Evolutionary conservation across 2,888 invertebrate genomes (phyloP).

Genomic region (Hirtodrosophila cameraria): DNA sequence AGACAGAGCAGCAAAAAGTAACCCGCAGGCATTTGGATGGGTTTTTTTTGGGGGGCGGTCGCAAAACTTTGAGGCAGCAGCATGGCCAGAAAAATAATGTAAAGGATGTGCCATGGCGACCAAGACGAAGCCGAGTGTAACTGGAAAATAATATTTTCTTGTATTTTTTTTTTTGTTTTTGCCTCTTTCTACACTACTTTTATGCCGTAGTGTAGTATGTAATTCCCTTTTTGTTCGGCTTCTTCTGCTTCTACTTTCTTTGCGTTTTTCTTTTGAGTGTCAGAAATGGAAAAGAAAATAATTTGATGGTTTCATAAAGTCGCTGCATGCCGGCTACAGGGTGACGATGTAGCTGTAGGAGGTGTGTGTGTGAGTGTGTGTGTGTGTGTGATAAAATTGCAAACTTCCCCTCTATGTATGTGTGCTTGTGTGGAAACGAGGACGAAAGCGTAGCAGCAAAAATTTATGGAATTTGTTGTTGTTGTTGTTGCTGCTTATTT

Average conservation of each 20-base stretch:
- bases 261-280: slow-evolving; percentile 81
- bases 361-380: slow-evolving; percentile 25
- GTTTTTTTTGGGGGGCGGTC: slow-evolving; percentile 19
- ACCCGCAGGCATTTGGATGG: slow-evolving; percentile 72
- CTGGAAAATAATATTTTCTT: slow-evolving; percentile 83
- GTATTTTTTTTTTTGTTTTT: slow-evolving; percentile 34
- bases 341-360: slow-evolving; percentile 18
- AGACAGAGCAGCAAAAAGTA: slow-evolving; percentile 59
- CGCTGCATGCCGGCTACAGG: slow-evolving; percentile 59
- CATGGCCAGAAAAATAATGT: slow-evolving; percentile 69
- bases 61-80: slow-evolving; percentile 74
- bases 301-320: slow-evolving; percentile 83
- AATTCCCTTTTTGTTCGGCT: slow-evolving; percentile 53
- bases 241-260: slow-evolving; percentile 51
- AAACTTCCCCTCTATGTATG: slow-evolving; percentile 62
- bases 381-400: slow-evolving; percentile 76
- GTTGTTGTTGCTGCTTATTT: slow-evolving; percentile 42
- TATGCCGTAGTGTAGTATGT: slow-evolving; percentile 41
- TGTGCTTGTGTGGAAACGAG: slow-evolving; percentile 37
- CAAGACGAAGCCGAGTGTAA: slow-evolving; percentile 76
- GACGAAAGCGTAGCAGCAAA: slow-evolving; percentile 56
- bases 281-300: slow-evolving; percentile 84
- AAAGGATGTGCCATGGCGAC: slow-evolving; percentile 78
- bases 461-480: slow-evolving; percentile 75
- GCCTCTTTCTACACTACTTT: slow-evolving; percentile 42